These are phyloP conservation scores for Drosophila sp. DNA, from an alignment of 1,140 invertebrate species.

Conservation along the genomic window DNA sequence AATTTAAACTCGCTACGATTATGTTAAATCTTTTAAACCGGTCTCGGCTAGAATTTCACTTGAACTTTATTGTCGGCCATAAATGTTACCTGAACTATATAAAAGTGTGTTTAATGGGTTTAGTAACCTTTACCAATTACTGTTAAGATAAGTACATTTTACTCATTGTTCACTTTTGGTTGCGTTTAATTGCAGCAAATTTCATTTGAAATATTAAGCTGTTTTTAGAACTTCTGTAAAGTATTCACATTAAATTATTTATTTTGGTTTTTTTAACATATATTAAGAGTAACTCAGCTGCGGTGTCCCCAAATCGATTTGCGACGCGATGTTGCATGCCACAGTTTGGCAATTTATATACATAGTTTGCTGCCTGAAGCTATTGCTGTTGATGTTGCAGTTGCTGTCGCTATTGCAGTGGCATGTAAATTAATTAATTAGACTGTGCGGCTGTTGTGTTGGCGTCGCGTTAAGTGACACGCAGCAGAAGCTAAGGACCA, in stretches of 20 bases:
- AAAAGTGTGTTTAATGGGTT: constrained; percentile 16
- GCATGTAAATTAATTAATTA: constrained; percentile 80
- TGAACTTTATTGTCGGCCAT: background rate
- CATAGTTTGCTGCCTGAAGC: constrained; percentile 30
- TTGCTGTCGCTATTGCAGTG: constrained; percentile 40
- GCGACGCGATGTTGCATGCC: constrained; percentile 51
- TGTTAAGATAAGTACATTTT: background rate
- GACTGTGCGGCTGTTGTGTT: constrained; percentile 60
- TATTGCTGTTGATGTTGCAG: constrained; percentile 17
- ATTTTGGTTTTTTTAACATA: background rate
- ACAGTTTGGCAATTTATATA: constrained; percentile 64
- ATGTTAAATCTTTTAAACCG: background rate
- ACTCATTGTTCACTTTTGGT: background rate
- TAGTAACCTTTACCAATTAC: constrained; percentile 3
- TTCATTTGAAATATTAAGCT: no score
- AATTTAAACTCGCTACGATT: background rate
- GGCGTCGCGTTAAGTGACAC: constrained; percentile 50
- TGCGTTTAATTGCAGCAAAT: no score
- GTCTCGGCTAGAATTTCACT: constrained; percentile 34
- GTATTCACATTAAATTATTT: background rate
- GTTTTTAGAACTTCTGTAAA: no score
- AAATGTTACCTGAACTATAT: constrained; percentile 23
- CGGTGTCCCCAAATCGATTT: background rate
- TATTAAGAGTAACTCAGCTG: constrained; percentile 19
- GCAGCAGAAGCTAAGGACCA: constrained; percentile 54